Conservation (phyloP, 2,113 vertebrate genomes). For the rat (Rattus norvegicus) region DNA sequence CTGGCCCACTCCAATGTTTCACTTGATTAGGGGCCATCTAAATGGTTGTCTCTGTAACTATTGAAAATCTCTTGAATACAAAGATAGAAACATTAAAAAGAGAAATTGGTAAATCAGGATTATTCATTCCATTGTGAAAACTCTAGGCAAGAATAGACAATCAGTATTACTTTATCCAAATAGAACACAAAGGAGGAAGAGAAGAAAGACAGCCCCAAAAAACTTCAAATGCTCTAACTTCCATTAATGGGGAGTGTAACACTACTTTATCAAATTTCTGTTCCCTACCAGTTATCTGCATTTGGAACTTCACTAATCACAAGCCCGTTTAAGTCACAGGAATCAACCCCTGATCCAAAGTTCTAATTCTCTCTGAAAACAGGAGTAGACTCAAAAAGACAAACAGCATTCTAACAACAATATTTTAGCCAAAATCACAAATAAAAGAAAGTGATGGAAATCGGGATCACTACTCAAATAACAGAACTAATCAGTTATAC, state of each 20-base stretch:
- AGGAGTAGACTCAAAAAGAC: background rate
- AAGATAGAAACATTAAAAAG: constrained; percentile 24
- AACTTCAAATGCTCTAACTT: background rate
- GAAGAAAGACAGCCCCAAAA: background rate
- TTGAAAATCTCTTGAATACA: background rate
- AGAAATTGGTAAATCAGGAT: background rate
- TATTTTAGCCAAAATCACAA: background rate
- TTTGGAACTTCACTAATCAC: background rate
- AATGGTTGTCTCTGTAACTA: constrained; percentile 32
- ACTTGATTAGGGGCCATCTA: background rate
- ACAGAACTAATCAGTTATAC: background rate
- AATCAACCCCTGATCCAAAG: background rate
- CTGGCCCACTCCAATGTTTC: background rate
- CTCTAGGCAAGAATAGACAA: background rate
- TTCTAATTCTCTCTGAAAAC: background rate
- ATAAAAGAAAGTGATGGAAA: constrained; percentile 5
- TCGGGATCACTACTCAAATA: background rate
- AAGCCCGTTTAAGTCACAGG: background rate
- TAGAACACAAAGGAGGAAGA: background rate
- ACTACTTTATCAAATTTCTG: background rate
- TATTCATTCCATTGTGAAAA: background rate
- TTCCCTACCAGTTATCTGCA: background rate
- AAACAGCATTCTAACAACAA: background rate
- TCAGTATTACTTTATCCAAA: background rate
- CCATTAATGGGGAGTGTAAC: no score